These are phyloP conservation scores for Phalera bucephala DNA, from an alignment of 2,888 invertebrate genomes.

Conservation along the genomic window DNA sequence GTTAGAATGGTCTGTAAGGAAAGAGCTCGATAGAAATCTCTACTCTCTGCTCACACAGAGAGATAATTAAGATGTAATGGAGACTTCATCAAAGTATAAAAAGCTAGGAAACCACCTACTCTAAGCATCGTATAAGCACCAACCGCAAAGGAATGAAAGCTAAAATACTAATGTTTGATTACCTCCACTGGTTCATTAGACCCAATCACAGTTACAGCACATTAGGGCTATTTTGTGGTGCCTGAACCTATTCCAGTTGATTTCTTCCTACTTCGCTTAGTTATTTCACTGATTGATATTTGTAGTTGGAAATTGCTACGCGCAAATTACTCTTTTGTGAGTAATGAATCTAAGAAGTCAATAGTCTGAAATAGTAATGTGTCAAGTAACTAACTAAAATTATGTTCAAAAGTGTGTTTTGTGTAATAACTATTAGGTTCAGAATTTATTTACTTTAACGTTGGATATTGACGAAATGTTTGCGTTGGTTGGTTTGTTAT, in stretches of 20 bases:
- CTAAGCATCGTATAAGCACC: background rate
- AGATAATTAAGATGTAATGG: no score
- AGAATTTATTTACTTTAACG: no score
- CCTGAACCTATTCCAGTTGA: conserved; percentile 14
- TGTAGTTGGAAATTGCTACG: conserved; percentile 21
- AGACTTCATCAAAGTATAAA: no score
- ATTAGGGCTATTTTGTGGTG: conserved; percentile 30
- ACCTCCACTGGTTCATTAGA: conserved; percentile 10
- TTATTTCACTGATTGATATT: conserved; percentile 27
- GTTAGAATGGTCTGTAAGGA: no score
- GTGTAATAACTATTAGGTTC: no score
- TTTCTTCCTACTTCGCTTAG: conserved; percentile 26
- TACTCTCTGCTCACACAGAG: no score
- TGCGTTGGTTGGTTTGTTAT: no score
- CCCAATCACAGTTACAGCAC: background rate
- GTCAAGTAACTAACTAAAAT: no score
- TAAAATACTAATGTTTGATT: conserved; percentile 20
- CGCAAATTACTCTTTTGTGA: conserved; percentile 9
- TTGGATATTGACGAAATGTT: no score
- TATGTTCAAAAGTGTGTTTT: no score
- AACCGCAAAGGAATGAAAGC: conserved; percentile 14
- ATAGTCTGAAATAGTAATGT: background rate
- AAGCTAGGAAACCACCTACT: no score
- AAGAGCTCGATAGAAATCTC: no score
- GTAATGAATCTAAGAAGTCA: background rate